phyloP scores from a whole-genome alignment of 1,140 invertebrate species.

The Ips nitidus region DNA sequence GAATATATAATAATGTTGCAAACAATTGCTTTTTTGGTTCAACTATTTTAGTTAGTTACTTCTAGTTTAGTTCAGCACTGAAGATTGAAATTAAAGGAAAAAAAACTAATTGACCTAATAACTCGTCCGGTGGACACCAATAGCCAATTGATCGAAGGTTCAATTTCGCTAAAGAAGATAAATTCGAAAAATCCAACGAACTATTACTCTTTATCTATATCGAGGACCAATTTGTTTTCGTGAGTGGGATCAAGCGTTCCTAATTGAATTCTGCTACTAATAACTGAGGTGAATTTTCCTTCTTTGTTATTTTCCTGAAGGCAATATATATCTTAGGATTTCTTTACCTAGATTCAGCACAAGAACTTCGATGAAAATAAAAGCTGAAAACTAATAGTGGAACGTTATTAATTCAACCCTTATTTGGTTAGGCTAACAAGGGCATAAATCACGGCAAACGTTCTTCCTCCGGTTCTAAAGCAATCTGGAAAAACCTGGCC shows the following conservation, averaged over 20 bases:
- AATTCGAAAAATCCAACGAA: conserved; percentile 18
- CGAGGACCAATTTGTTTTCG: conserved; percentile 6
- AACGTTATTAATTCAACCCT: conserved; percentile 10
- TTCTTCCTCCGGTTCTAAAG: conserved; percentile 1
- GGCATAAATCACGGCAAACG: conserved; percentile 13
- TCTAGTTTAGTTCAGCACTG: no score
- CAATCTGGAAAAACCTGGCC: conserved; percentile 14
- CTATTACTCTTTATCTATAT: conserved; percentile 24
- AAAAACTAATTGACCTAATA: conserved; percentile 4
- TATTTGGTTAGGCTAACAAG: conserved; percentile 21
- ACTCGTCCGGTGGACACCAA: conserved; percentile 8
- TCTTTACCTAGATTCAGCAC: not conserved
- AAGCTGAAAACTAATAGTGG: conserved; percentile 1
- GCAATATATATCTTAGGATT: not conserved
- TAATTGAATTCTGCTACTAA: conserved; percentile 16
- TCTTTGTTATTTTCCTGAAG: no score
- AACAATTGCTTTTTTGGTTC: no score
- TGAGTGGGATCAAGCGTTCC: conserved; percentile 2
- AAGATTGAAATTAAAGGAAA: not conserved
- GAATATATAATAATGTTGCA: no score
- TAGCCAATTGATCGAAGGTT: conserved; percentile 20
- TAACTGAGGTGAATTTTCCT: not conserved
- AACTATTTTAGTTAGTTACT: no score
- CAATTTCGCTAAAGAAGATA: conserved; percentile 26
- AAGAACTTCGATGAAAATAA: not conserved